phyloP scores from a whole-genome alignment of 2,797 vertebrate species.

The Neopelma chrysocephalum region DNA sequence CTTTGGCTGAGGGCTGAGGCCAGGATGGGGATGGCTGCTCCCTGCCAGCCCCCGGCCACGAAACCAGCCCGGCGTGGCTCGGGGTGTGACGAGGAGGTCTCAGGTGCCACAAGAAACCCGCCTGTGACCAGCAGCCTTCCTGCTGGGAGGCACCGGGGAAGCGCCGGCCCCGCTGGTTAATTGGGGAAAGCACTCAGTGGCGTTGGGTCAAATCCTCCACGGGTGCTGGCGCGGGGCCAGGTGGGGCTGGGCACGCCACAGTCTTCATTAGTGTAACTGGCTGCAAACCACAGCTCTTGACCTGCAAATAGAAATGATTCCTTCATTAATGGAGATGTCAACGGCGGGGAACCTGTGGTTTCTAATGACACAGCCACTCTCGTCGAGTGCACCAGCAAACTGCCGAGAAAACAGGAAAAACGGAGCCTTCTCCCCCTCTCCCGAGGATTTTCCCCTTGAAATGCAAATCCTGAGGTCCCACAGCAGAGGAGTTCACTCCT shows the following conservation, averaged over 20 bases:
- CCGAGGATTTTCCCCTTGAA: not conserved
- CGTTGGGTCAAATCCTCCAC: conserved; percentile 28
- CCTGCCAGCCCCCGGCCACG: not conserved
- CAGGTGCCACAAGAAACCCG: rapidly evolving
- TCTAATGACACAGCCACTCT: conserved; percentile 60
- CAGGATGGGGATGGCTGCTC: not conserved
- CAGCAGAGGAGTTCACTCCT: not conserved
- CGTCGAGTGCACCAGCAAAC: not conserved
- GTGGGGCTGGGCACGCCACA: conserved; percentile 57
- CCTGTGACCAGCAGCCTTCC: not conserved
- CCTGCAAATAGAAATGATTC: conserved; percentile 49
- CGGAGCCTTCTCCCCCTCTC: not conserved
- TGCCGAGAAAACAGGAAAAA: not conserved
- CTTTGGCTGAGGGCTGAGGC: not conserved
- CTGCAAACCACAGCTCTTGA: conserved; percentile 61
- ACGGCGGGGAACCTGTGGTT: conserved; percentile 31
- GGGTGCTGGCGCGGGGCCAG: conserved; percentile 31
- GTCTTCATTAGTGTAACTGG: conserved; percentile 66
- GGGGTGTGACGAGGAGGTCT: not conserved
- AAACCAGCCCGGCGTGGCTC: not conserved
- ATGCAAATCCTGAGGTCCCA: not conserved
- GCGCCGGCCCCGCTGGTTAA: not conserved
- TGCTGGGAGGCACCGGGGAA: not conserved
- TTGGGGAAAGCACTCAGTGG: conserved; percentile 40
- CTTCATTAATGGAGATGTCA: conserved; percentile 60